These are phyloP conservation scores for Fratercula arctica DNA, from an alignment of 2,797 vertebrate genomes.

Conservation along the genomic window DNA sequence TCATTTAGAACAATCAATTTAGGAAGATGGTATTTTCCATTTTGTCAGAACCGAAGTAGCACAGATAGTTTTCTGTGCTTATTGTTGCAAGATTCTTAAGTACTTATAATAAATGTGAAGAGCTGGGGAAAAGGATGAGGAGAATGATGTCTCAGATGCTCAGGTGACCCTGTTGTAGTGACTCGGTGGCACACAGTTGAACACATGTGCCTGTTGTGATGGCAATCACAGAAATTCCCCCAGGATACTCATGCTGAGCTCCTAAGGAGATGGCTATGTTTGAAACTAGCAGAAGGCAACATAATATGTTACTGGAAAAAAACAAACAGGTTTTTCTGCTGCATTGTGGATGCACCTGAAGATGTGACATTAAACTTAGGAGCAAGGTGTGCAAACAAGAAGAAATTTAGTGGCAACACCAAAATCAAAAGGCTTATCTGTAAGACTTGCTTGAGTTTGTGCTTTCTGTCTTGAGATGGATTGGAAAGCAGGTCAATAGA, in stretches of 20 bases:
- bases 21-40: not conserved
- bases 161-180: not conserved
- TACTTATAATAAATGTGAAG: not conserved
- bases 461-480: not conserved
- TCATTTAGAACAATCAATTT: not conserved
- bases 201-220: not conserved
- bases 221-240: not conserved
- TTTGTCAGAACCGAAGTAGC: not conserved
- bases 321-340: not conserved
- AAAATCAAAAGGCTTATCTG: not conserved
- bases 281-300: not conserved
- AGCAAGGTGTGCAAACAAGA: not conserved
- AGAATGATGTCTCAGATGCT: not conserved
- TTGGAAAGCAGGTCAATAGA: not conserved
- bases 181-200: not conserved
- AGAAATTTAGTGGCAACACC: not conserved
- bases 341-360: not conserved
- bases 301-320: not conserved
- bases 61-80: not conserved
- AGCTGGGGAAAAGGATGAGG: not conserved
- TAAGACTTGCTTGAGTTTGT: not conserved
- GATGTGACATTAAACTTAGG: not conserved
- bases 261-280: not conserved
- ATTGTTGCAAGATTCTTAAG: not conserved
- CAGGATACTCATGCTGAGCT: not conserved